Evolutionary conservation across 2,797 vertebrate genomes (phyloP).

Genomic region (Pseudochaenichthys georgianus): DNA sequence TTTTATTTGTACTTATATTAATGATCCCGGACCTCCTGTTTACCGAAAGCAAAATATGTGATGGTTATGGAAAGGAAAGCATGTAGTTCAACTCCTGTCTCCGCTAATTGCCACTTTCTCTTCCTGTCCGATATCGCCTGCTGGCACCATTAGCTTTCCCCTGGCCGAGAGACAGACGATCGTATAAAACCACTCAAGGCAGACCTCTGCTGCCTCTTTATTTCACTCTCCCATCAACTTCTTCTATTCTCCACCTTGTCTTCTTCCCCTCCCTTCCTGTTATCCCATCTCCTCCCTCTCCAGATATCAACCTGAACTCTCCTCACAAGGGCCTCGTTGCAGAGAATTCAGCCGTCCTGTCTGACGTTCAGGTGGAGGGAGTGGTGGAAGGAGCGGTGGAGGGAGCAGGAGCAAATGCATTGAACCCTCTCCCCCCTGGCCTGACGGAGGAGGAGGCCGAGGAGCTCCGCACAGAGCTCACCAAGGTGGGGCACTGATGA

Average conservation of each 20-base stretch:
- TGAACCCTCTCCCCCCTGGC: constrained; percentile 81
- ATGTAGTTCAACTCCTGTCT: background rate
- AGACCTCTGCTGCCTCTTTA: background rate
- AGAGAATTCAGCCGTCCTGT: constrained; percentile 83
- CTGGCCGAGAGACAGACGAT: background rate
- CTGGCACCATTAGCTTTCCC: background rate
- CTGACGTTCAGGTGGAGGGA: constrained; percentile 87
- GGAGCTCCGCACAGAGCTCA: constrained; percentile 89
- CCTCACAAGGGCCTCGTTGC: constrained; percentile 93
- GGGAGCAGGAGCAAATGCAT: constrained; percentile 68
- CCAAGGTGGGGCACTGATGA: constrained; percentile 83
- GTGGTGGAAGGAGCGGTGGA: constrained; percentile 77
- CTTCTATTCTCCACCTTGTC: background rate
- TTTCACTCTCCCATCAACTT: background rate
- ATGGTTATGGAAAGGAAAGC: background rate
- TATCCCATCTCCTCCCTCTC: background rate
- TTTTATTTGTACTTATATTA: background rate
- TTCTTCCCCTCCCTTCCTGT: background rate
- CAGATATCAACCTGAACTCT: constrained; percentile 99
- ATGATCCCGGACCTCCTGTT: background rate
- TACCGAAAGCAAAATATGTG: background rate
- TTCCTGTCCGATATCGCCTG: constrained; percentile 41
- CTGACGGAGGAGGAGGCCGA: constrained; percentile 92
- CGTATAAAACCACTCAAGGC: constrained; percentile 24
- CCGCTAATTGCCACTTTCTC: constrained; percentile 38